These are phyloP conservation scores for Nemopilema nomurai DNA, from an alignment of 30 jellyfish, hydroid and myxozoan genomes.

Conservation along the genomic window DNA sequence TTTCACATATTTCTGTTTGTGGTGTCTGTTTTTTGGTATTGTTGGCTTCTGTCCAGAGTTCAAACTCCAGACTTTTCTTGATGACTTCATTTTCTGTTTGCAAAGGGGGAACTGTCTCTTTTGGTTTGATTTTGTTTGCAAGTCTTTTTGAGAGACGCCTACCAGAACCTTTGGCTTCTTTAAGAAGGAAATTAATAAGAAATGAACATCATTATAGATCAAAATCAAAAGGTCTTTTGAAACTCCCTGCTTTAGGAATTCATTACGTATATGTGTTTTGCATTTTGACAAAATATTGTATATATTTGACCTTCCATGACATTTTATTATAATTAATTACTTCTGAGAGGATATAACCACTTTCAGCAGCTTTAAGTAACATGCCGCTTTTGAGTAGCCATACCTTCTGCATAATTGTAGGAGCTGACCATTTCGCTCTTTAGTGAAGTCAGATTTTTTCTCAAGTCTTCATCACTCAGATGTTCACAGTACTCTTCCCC, in stretches of 20 bases:
- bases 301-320: too few species aligned
- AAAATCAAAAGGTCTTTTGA: too few species aligned
- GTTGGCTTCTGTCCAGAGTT: not conserved
- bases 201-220: too few species aligned
- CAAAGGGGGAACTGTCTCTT: not conserved
- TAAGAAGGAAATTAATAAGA: constrained; percentile 1
- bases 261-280: too few species aligned
- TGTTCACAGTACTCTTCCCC: constrained; percentile 64
- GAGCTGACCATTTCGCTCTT: constrained; percentile 67
- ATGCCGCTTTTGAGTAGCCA: too few species aligned
- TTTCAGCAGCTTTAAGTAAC: too few species aligned
- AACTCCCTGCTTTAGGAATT: too few species aligned
- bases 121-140: constrained; percentile 47
- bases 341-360: too few species aligned
- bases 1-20: not conserved
- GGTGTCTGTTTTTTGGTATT: not conserved
- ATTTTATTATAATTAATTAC: too few species aligned
- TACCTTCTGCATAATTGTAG: constrained; percentile 86
- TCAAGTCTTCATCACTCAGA: constrained; percentile 51
- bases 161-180: constrained; percentile 93
- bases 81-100: not conserved
- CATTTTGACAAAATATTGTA: too few species aligned
- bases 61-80: not conserved
- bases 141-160: constrained; percentile 73
- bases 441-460: constrained; percentile 26